Base-by-base conservation (phyloP, 1,140 invertebrate species). In the Bactericera cockerelli region DNA sequence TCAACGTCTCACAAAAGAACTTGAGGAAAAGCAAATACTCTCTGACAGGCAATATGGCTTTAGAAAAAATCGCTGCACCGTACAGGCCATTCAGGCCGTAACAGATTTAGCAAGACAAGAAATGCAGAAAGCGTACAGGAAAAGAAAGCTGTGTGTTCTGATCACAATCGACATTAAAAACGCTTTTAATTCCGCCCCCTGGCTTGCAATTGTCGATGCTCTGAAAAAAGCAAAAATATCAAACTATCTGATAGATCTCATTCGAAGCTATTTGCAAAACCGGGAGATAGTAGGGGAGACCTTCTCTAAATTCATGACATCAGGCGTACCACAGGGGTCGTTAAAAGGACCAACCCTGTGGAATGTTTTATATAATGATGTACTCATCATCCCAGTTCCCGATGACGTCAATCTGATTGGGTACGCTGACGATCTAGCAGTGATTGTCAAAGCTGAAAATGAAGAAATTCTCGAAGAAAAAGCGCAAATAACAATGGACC, bases 381-480 rank as follows among this genome's bases (percentile, higher is more conserved):
- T 54, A 6, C 53, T 54, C 19, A 6, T 6, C 6, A 24, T 8
- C 6, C n/a, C 25, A 21, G 26, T 36, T 36, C n/a, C 33, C 21
- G 24, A 16, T n/a, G 56, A 33, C 13, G 19, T 4, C 26, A 6
- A n/a, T 14, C n/a, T 31, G 13, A 16, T 57, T 16, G 56, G 13
- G 14, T 56, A 56, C 36, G 55, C 42, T 4, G 56, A 57, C 26
- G 22, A 57, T n/a, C 56, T 57, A 6, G 56, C 6, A 2, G 56
- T 57, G 19, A 2, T 42, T n/a, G 6, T 57, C 26, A 8, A 31
- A 31, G 56, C 56, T 8, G n/a, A 28, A 28, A 42, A 14, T 3
- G 42, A 26, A 33, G 56, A 28, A 6, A 22, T 3, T 3, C 2
- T 57, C 28, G 26, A 24, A 31, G 14, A 2, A 16, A 33, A 33